Percentiles rank a stretch among this genome's conserved stretches.
These are phyloP conservation scores for Ichneumoninae sp. DNA, from an alignment of 2,888 invertebrate species.

Conservation along the genomic window DNA sequence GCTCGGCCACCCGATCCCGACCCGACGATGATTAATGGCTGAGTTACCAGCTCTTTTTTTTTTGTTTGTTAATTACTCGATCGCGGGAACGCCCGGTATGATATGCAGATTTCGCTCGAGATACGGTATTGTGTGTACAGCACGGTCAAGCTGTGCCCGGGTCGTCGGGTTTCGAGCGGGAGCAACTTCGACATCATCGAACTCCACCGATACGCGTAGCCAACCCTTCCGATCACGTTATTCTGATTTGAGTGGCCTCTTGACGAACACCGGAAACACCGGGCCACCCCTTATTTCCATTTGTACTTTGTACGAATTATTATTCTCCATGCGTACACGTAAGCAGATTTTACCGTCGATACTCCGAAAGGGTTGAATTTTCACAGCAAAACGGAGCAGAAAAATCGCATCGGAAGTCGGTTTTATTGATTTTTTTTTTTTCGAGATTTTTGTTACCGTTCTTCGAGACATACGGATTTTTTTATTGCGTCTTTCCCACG, in stretches of 20 bases:
- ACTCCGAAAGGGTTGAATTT: background rate
- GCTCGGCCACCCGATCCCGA: constrained; percentile 47
- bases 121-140: constrained; percentile 57
- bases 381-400: background rate
- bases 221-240: constrained; percentile 56
- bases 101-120: constrained; percentile 82
- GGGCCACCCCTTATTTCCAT: constrained; percentile 41
- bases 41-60: constrained; percentile 56
- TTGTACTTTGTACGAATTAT: constrained; percentile 23
- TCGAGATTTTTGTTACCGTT: background rate
- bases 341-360: constrained; percentile 6
- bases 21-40: constrained; percentile 68
- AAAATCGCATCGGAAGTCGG: background rate
- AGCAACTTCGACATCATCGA: constrained; percentile 58
- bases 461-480: background rate
- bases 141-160: constrained; percentile 41
- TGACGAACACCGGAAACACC: constrained; percentile 49
- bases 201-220: constrained; percentile 37
- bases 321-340: background rate
- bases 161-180: constrained; percentile 36
- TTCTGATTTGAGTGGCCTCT: constrained; percentile 58
- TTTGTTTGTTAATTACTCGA: constrained; percentile 66
- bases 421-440: background rate
- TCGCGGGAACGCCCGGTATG: constrained; percentile 82
- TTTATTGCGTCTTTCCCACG: background rate